Percentiles rank a stretch among this genome's conserved stretches.
Conservation (phyloP, 2,113 vertebrate genomes). For the Vanacampus margaritifer region DNA sequence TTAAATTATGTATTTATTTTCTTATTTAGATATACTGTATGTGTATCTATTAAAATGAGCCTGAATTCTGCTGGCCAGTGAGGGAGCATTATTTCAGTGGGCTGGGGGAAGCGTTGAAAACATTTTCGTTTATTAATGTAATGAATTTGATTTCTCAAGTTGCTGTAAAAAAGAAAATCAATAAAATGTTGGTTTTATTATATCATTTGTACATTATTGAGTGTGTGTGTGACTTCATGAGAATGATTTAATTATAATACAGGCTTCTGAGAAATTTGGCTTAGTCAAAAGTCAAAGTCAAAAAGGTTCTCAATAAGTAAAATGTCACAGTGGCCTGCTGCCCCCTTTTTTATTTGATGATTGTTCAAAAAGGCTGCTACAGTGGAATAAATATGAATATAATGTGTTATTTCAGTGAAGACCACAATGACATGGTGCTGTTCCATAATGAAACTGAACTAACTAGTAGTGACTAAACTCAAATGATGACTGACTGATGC, state of each 20-base stretch:
- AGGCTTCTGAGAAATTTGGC: neutral
- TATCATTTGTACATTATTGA: constrained; percentile 41
- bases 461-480: neutral
- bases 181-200: constrained; percentile 35
- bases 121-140: constrained; percentile 28
- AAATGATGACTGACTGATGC: too few species aligned
- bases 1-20: constrained; percentile 74
- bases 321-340: constrained; percentile 24
- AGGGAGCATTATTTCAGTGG: constrained; percentile 55
- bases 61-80: constrained; percentile 74
- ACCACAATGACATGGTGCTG: neutral
- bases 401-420: neutral
- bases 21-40: constrained; percentile 43
- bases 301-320: constrained; percentile 1
- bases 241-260: neutral
- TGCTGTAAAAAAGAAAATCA: constrained; percentile 11
- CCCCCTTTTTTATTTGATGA: neutral
- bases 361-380: neutral
- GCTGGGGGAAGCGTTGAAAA: constrained; percentile 16
- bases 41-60: constrained; percentile 50
- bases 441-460: neutral
- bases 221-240: constrained; percentile 31
- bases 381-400: neutral
- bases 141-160: constrained; percentile 26
- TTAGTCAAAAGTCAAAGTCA: constrained; percentile 17